These are phyloP conservation scores for Podabrus alpinus DNA, from an alignment of 2,888 invertebrate genomes.

Conservation along the genomic window DNA sequence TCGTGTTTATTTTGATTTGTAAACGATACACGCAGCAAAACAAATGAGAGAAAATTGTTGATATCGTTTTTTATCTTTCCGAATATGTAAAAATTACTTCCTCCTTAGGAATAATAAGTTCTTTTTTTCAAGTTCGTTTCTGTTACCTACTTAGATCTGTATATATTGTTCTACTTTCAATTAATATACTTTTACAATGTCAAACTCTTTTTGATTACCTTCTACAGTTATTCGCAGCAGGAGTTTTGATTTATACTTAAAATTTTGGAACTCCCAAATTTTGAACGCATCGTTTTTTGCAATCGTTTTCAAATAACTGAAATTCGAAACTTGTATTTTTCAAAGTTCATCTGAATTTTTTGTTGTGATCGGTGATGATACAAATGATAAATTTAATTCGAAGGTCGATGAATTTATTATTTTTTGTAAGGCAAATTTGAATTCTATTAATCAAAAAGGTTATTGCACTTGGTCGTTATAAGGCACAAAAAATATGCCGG, in stretches of 20 bases:
- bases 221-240: not conserved
- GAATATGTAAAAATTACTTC: conserved; percentile 3
- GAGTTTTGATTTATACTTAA: not conserved
- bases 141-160: not conserved
- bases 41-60: conserved; percentile 13
- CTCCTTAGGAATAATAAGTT: not conserved
- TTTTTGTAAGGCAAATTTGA: not conserved
- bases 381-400: not conserved
- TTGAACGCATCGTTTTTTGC: not conserved
- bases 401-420: not conserved
- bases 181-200: not conserved
- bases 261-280: not conserved
- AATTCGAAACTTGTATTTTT: not conserved
- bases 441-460: not conserved
- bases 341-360: not conserved
- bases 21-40: conserved; percentile 6
- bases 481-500: not conserved
- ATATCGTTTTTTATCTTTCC: not conserved
- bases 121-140: not conserved
- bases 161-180: not conserved
- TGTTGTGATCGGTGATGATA: not conserved
- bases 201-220: not conserved
- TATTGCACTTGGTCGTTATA: not conserved
- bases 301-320: not conserved
- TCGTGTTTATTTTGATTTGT: not conserved